phyloP scores from a whole-genome alignment of 2,797 vertebrate genomes.

The Sphenopsis melanotis region DNA sequence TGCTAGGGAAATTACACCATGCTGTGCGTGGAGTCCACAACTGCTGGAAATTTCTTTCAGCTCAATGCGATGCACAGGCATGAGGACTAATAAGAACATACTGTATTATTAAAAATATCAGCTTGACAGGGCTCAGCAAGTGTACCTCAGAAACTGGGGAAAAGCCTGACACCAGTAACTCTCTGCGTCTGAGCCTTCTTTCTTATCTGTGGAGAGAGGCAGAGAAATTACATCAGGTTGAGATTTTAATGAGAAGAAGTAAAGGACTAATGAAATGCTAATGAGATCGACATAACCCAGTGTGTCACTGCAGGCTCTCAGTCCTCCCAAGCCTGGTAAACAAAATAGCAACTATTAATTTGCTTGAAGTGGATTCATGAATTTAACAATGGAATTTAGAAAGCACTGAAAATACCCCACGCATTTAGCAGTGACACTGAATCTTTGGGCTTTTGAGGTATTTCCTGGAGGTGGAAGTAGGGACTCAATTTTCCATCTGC shows the following conservation, averaged over 20 bases:
- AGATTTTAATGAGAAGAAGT: conserved; percentile 43
- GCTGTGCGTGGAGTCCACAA: conserved; percentile 42
- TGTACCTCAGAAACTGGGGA: not conserved
- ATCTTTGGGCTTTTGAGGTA: not conserved
- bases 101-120: conserved; percentile 49
- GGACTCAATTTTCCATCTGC: not conserved
- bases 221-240: conserved; percentile 22
- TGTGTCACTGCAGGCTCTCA: conserved; percentile 4
- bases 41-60: conserved; percentile 56
- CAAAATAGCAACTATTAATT: conserved; percentile 1
- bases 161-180: not conserved
- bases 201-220: not conserved
- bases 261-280: conserved; percentile 43
- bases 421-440: not conserved
- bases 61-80: conserved; percentile 26
- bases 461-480: not conserved
- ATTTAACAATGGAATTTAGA: not conserved
- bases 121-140: conserved; percentile 26
- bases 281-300: not conserved
- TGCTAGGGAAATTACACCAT: conserved; percentile 58
- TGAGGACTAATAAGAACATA: conserved; percentile 41
- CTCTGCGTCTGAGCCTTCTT: not conserved
- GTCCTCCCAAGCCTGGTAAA: conserved; percentile 24
- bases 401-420: not conserved
- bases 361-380: not conserved